Evolutionary conservation across 2,888 invertebrate genomes (phyloP).

Genomic region (Ligdia adustata): DNA sequence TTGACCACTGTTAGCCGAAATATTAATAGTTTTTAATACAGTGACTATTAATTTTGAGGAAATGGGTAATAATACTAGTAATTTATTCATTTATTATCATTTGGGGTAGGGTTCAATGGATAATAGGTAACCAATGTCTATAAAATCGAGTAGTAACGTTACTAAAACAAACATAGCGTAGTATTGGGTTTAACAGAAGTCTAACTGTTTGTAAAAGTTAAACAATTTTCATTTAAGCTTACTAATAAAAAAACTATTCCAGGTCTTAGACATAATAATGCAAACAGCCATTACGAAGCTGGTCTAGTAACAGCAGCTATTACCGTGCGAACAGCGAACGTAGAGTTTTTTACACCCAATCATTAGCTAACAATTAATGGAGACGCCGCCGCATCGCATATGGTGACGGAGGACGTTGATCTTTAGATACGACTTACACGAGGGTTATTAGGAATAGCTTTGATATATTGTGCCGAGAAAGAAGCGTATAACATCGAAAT

Average conservation of each 20-base stretch:
- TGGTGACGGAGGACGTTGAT: slow-evolving; percentile 50
- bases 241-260: too few species aligned
- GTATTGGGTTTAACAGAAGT: too few species aligned
- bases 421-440: slow-evolving; percentile 42
- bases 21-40: slow-evolving; percentile 63
- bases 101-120: slow-evolving; percentile 45
- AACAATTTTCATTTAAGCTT: too few species aligned
- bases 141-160: too few species aligned
- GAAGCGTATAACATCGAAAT: too few species aligned
- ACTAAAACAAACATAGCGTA: too few species aligned
- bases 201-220: too few species aligned
- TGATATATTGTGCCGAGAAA: too few species aligned
- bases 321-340: slow-evolving; percentile 59
- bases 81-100: slow-evolving; percentile 53
- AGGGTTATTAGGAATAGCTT: too few species aligned
- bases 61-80: slow-evolving; percentile 52
- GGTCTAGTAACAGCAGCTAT: slow-evolving; percentile 36
- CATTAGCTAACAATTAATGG: slow-evolving; percentile 70
- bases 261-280: slow-evolving; percentile 16
- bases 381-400: slow-evolving; percentile 50
- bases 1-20: slow-evolving; percentile 56
- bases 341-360: slow-evolving; percentile 58
- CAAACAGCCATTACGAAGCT: slow-evolving; percentile 27
- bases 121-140: too few species aligned
- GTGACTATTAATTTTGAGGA: slow-evolving; percentile 58